Base-by-base conservation (phyloP, 2,888 invertebrate genomes). In the Hemicrepidius hirtus region DNA sequence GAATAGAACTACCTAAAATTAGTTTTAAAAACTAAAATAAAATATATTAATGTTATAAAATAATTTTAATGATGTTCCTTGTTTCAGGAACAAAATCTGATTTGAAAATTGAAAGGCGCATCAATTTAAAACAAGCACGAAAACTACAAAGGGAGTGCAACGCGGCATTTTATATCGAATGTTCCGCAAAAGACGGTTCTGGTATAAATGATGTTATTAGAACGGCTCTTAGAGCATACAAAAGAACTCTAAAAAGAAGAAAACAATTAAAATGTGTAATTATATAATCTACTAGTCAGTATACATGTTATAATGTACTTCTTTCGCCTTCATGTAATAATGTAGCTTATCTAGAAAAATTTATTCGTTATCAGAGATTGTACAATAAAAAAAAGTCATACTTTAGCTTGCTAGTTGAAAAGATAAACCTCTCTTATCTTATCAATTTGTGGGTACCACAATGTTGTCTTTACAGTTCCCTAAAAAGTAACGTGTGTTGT, bases 51-150 rank as follows among this genome's bases (percentile, higher is more conserved):
- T n/a, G 44, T 44, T 1, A 13, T 13, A n/a, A 13, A 13, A 1
- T 44, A 44, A 44, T 13, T n/a, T n/a, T n/a, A n/a, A n/a, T 13
- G 6, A 13, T 44, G 13, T 4, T 44, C 1, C 10, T 73, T 32
- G 41, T 70, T 20, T 79, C 12, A 57, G 55, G 35, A 35, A 57
- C 55, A 16, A 57, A 57, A 35, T 35, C 35, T 3, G 55, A 57
- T 18, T 37, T 57, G 9, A 10, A 24, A 18, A 16, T 5, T 16
- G 37, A 13, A n/a, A 57, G 20, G 5, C 16, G 32, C 3, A 35
- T 18, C 16, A 12, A 79, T 35, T 35, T 28, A 16, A 1, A 18
- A 57, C 13, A 57, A 57, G 55, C 16, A 16, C 35, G 18, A 12
- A 57, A 57, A 16, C 55, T 35, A 18, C 35, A 57, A 16, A 57